These are phyloP conservation scores for Sthenelais limicola DNA, from an alignment of 2,888 invertebrate genomes.

Conservation along the genomic window DNA sequence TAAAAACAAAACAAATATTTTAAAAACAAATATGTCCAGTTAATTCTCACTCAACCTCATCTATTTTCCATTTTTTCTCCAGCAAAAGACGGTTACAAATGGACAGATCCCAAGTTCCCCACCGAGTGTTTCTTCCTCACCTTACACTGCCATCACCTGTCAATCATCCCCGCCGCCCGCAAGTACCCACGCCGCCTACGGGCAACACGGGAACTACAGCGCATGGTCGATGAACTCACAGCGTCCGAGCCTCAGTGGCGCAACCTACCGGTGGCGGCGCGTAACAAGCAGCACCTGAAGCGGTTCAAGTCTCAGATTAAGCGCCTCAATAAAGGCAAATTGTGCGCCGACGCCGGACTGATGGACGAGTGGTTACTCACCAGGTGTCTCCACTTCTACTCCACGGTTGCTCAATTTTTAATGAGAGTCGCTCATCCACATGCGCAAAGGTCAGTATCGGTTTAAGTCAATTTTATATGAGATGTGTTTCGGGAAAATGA, in stretches of 20 bases:
- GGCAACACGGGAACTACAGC: constrained; percentile 86
- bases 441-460: constrained; percentile 63
- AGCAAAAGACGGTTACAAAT: constrained; percentile 72
- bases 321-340: constrained; percentile 82
- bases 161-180: constrained; percentile 89
- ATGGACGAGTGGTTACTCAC: constrained; percentile 88
- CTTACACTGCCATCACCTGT: constrained; percentile 92
- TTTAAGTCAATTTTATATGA: too few species aligned
- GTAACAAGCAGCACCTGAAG: constrained; percentile 87
- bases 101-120: constrained; percentile 90
- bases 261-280: constrained; percentile 58
- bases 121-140: constrained; percentile 98
- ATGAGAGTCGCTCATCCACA: constrained; percentile 71
- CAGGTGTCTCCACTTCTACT: constrained; percentile 89
- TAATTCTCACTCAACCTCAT: too few species aligned
- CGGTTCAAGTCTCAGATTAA: constrained; percentile 86
- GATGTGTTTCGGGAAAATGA: too few species aligned
- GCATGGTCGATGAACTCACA: constrained; percentile 68
- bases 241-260: constrained; percentile 76
- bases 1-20: too few species aligned
- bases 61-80: not conserved
- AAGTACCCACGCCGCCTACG: constrained; percentile 85
- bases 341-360: constrained; percentile 91
- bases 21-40: too few species aligned
- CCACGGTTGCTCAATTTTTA: constrained; percentile 86